These are phyloP conservation scores for Pogona vitticeps DNA, from an alignment of 2,113 vertebrate species.

Conservation along the genomic window DNA sequence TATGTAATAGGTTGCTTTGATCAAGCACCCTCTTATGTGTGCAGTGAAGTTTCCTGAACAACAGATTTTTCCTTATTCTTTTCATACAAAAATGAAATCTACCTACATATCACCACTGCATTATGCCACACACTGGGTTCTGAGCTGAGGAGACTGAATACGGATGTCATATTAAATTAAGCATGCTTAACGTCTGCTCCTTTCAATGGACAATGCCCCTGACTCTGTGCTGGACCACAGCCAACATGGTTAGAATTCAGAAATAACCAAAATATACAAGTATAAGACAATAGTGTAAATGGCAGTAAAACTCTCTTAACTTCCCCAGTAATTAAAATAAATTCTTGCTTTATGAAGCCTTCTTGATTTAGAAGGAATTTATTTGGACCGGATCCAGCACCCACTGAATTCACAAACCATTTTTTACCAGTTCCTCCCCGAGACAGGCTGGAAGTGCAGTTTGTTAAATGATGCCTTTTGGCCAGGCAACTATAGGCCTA, in stretches of 20 bases:
- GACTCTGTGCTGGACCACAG: neutral
- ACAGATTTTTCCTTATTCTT: neutral
- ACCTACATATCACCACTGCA: neutral
- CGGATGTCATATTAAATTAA: neutral
- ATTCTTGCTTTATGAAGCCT: neutral
- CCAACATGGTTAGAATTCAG: neutral
- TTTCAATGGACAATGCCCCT: neutral
- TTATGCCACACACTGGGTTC: neutral
- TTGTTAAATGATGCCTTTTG: constrained; percentile 9
- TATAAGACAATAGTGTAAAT: neutral
- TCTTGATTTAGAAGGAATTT: neutral
- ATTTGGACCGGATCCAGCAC: neutral
- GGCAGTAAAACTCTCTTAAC: neutral
- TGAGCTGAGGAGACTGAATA: neutral
- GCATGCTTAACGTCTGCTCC: neutral
- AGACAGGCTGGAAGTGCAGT: neutral
- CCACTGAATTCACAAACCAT: neutral
- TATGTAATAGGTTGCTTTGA: neutral
- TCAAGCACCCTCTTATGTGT: too few species aligned
- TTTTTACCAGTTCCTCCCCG: neutral
- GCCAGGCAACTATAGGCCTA: neutral
- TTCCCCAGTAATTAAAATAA: neutral
- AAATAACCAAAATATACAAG: neutral
- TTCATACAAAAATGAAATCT: neutral
- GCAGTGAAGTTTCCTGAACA: neutral